Base-by-base conservation (phyloP, 2,888 invertebrate genomes). In the Tortricodes alternella region DNA sequence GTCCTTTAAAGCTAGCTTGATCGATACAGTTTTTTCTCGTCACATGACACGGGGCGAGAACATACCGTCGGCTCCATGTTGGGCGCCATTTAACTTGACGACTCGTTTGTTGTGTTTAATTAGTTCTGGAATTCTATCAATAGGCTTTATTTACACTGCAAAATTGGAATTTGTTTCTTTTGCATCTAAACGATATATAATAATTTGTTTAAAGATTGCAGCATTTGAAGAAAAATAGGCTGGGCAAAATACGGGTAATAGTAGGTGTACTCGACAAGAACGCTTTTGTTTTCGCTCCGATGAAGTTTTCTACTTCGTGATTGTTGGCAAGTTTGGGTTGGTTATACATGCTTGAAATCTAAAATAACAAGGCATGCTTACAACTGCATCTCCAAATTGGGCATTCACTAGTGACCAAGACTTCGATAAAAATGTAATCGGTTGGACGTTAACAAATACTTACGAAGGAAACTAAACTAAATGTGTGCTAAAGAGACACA, bases 11-110 rank as follows among this genome's bases (percentile, higher is more conserved):
- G 19, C n/a, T 16, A 35, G 34, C 13, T 51, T 37, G 49, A 43
- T 56, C 49, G 49, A 56, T 56, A 52, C 16, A 15, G 49, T 27
- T 43, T 46, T 49, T 44, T 41, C 43, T 43, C 43, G 49, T 43
- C 48, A 44, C 32, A 37, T 49, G 49, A 56, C 49, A 49, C 16
- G 19, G n/a, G n/a, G 13, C 6, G 16, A 16, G 27, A 39, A 23
- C 15, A 27, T 44, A 27, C 32, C 35, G 7, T 19, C 18, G 37
- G 65, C 52, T 44, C 60, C 65, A 60, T 48, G 62, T 57, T 63
- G 66, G 65, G 66, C 65, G 67, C 64, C 65, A 66, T 41, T 48
- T 51, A 32, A 13, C 8, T 3, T 2, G 2, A 29, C 4, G 2
- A 35, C 21, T 7, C 6, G 0, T 32, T 34, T n/a, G 27, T 18